Percentiles rank a stretch among this genome's conserved stretches.
These are phyloP conservation scores for Tauraco erythrolophus DNA, from an alignment of 2,113 vertebrate species.

Conservation along the genomic window DNA sequence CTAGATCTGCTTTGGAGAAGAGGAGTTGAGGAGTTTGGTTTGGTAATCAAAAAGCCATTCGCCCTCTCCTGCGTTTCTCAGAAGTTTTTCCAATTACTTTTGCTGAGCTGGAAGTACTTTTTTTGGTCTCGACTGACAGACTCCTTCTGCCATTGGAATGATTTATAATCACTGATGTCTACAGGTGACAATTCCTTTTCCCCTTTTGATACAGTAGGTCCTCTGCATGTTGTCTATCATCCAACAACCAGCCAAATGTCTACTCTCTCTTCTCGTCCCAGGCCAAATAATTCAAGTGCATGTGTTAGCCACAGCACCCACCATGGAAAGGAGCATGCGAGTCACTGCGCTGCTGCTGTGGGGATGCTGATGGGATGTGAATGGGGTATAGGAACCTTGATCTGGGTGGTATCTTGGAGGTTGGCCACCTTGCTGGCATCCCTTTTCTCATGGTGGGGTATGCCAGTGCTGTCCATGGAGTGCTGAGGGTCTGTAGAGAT, in stretches of 20 bases:
- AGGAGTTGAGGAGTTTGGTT: not conserved
- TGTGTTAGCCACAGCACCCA: not conserved
- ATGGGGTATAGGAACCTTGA: not conserved
- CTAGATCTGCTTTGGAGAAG: not conserved
- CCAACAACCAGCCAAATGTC: not conserved
- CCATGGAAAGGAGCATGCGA: not conserved
- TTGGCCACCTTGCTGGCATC: not conserved
- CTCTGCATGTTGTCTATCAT: not conserved
- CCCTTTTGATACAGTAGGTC: not conserved
- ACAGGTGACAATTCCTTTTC: not conserved
- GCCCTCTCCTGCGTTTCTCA: not conserved
- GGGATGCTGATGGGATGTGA: not conserved
- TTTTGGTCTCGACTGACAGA: not conserved
- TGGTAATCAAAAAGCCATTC: not conserved
- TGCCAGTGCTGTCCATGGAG: not conserved
- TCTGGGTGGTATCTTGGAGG: rapidly evolving
- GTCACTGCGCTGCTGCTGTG: not conserved
- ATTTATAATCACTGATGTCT: not conserved
- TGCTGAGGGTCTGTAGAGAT: not conserved
- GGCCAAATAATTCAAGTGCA: not conserved
- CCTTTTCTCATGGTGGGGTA: not conserved
- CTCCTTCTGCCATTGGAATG: not conserved
- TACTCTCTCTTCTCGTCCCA: not conserved
- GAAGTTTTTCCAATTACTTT: not conserved
- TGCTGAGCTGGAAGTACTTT: not conserved